phyloP scores from a whole-genome alignment of 2,888 invertebrate genomes.

The Ophraella communa region DNA sequence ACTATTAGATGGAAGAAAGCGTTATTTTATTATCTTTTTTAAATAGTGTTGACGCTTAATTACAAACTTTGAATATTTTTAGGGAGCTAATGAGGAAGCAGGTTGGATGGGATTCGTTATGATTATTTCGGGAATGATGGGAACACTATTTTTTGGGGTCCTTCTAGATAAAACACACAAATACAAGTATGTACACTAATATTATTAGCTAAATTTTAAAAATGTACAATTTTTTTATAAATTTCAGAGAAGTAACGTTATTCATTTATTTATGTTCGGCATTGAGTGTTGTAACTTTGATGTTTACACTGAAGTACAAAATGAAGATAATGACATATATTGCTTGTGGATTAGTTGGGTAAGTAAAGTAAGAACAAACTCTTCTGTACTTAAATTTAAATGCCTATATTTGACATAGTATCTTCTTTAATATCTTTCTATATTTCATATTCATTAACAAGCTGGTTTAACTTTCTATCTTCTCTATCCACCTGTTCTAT shows the following conservation, averaged over 20 bases:
- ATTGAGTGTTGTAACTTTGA: slow-evolving; percentile 32
- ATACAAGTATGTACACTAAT: slow-evolving; percentile 72
- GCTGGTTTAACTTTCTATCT: no score
- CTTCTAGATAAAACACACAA: slow-evolving; percentile 89
- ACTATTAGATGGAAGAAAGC: no score
- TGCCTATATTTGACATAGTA: neutral
- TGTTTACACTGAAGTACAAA: slow-evolving; percentile 35
- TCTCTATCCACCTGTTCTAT: no score
- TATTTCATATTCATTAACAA: no score
- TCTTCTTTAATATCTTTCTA: no score
- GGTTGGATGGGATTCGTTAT: slow-evolving; percentile 89
- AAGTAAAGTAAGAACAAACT: slow-evolving; percentile 18
- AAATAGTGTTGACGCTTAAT: no score
- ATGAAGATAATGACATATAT: slow-evolving; percentile 35
- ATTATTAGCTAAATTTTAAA: no score
- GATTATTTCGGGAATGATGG: slow-evolving; percentile 87
- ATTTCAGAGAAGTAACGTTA: slow-evolving; percentile 38
- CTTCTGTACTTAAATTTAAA: no score
- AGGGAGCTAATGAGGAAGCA: slow-evolving; percentile 73
- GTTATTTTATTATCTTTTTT: no score
- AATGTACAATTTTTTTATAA: neutral
- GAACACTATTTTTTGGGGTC: slow-evolving; percentile 86
- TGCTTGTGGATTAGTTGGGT: slow-evolving; percentile 36
- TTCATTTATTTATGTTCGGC: slow-evolving; percentile 33
- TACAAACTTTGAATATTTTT: no score